Percentiles rank a stretch among this genome's conserved stretches.
Conservation (phyloP, 2,797 vertebrate genomes). For the Leptoclinus maculatus region DNA sequence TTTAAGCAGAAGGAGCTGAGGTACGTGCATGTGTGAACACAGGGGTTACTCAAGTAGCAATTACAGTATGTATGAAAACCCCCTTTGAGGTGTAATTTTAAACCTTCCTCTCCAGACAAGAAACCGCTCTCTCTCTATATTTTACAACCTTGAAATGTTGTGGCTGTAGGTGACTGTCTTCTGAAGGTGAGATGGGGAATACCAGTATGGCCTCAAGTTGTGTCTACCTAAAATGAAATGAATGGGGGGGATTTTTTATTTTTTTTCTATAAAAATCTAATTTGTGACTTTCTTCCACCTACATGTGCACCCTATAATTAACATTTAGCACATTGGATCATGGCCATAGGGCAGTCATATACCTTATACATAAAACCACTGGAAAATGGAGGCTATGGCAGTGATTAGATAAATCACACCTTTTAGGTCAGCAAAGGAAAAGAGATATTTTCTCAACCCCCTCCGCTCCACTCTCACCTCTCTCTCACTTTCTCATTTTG, state of each 20-base stretch:
- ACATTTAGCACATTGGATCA: slow-evolving; percentile 49
- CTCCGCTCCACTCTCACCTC: slow-evolving; percentile 16
- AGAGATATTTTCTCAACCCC: slow-evolving; percentile 26
- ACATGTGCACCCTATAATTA: slow-evolving; percentile 53
- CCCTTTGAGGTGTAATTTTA: slow-evolving; percentile 76
- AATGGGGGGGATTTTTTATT: slow-evolving; percentile 32
- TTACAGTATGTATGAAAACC: slow-evolving; percentile 69
- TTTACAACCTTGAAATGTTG: slow-evolving; percentile 70
- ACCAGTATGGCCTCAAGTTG: slow-evolving; percentile 47
- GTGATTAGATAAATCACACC: slow-evolving; percentile 54
- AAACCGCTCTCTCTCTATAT: slow-evolving; percentile 59
- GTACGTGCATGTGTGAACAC: slow-evolving; percentile 44
- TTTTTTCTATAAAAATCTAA: slow-evolving; percentile 42
- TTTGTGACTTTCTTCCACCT: slow-evolving; percentile 46
- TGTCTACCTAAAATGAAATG: slow-evolving; percentile 48
- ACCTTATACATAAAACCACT: slow-evolving; percentile 50
- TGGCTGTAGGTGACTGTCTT: slow-evolving; percentile 62
- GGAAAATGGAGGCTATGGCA: slow-evolving; percentile 34
- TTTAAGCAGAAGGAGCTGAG: slow-evolving; percentile 26
- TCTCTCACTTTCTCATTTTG: slow-evolving; percentile 54
- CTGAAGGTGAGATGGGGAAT: slow-evolving; percentile 60
- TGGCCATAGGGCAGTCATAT: slow-evolving; percentile 26
- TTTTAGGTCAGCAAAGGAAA: slow-evolving; percentile 41
- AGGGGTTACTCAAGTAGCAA: slow-evolving; percentile 73
- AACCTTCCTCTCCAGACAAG: slow-evolving; percentile 69